These are phyloP conservation scores for Mercenaria mercenaria DNA, from an alignment of 1,140 invertebrate genomes.

Conservation along the genomic window DNA sequence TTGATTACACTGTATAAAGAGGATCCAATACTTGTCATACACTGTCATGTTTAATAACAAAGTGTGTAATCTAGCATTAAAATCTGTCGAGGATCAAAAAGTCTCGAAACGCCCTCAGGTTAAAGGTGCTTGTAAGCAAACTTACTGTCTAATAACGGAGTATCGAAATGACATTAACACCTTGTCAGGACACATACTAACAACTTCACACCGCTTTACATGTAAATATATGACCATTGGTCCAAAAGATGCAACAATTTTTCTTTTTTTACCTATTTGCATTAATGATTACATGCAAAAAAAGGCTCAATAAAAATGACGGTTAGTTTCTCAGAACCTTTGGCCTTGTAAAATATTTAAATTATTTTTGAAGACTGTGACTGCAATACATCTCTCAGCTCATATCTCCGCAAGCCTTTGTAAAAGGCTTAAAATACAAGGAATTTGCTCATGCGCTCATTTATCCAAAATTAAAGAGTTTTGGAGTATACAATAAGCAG, in stretches of 20 bases:
- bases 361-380: too few relatives aligned
- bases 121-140: conserved; percentile 9
- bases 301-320: too few relatives aligned
- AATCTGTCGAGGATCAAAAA: conserved; percentile 13
- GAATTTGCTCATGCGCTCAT: too few relatives aligned
- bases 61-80: neutral
- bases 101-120: neutral
- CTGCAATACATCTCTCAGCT: too few relatives aligned
- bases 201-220: neutral
- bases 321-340: too few relatives aligned
- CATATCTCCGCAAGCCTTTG: too few relatives aligned
- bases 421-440: too few relatives aligned
- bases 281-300: too few relatives aligned
- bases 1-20: neutral
- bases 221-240: neutral
- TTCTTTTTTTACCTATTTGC: too few relatives aligned
- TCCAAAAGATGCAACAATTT: neutral
- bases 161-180: neutral
- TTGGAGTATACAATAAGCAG: too few relatives aligned
- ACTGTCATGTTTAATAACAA: conserved; percentile 16
- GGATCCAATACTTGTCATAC: neutral
- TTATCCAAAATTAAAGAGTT: too few relatives aligned
- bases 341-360: too few relatives aligned
- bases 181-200: neutral
- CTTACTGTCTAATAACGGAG: neutral